A percentile compares a stretch with the other conserved stretches of the same genome.
Conservation (phyloP, 37 sponge, comb jelly and placozoan species). For the Crambe crambe region DNA sequence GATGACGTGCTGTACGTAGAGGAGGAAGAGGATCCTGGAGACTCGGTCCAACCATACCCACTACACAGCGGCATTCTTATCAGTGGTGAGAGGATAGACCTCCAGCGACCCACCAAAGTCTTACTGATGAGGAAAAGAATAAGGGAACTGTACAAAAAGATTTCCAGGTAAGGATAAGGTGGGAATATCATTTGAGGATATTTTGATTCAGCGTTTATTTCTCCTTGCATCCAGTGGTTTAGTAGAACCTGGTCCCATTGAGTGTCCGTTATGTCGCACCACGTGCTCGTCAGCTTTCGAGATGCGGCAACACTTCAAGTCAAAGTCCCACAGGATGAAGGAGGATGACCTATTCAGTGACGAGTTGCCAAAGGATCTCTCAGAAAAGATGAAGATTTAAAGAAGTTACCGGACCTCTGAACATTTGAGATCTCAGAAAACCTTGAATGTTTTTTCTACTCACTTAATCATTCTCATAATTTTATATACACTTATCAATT, state of each 20-base stretch:
- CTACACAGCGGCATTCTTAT: slow-evolving; percentile 66
- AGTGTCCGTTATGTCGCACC: slow-evolving; percentile 57
- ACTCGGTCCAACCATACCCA: slow-evolving; percentile 35
- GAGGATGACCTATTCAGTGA: slow-evolving; percentile 36
- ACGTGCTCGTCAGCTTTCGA: slow-evolving; percentile 30
- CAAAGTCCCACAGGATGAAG: slow-evolving; percentile 15
- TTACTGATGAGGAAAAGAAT: slow-evolving; percentile 34
- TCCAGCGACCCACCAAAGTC: slow-evolving; percentile 19
- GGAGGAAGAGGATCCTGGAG: slow-evolving; percentile 1
- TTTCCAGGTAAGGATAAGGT: neutral
- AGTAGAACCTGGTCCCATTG: slow-evolving; percentile 13
- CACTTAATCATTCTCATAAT: neutral
- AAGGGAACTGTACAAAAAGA: slow-evolving; percentile 32
- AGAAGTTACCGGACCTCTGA: no score
- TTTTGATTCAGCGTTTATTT: neutral
- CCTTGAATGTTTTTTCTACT: neutral
- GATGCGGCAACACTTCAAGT: slow-evolving; percentile 38
- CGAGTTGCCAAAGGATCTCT: slow-evolving; percentile 13
- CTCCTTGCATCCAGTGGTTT: slow-evolving; percentile 5
- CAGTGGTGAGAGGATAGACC: slow-evolving; percentile 30
- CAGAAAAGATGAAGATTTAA: no score
- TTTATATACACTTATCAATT: neutral
- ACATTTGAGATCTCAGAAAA: no score
- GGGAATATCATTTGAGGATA: neutral
- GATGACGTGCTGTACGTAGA: slow-evolving; percentile 36